Evolutionary conservation across 2,797 vertebrate genomes (phyloP).

Genomic region (Acipenser oxyrinchus): DNA sequence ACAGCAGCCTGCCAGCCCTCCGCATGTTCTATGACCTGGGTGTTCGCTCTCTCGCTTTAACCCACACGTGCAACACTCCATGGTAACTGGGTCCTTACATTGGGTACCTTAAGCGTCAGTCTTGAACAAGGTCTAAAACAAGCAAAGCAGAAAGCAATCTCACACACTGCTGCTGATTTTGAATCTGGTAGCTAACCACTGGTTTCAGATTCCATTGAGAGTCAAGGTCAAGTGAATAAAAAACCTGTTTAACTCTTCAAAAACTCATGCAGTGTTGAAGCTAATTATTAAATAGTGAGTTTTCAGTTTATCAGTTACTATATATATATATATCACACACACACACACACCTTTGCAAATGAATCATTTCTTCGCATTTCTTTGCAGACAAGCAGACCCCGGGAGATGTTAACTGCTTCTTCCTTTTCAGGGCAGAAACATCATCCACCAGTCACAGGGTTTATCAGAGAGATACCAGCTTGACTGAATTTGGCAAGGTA

Average conservation of each 20-base stretch:
- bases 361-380: too few relatives aligned
- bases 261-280: not conserved
- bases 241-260: too few relatives aligned
- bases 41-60: constrained; percentile 81
- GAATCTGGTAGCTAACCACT: not conserved
- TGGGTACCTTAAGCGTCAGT: not conserved
- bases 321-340: not conserved
- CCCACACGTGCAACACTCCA: constrained; percentile 85
- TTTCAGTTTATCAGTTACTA: not conserved
- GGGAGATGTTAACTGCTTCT: not conserved
- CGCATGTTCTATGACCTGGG: constrained; percentile 83
- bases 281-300: too few relatives aligned
- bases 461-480: constrained; percentile 51
- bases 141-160: not conserved
- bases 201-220: too few relatives aligned
- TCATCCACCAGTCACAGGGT: constrained; percentile 56
- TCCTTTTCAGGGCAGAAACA: constrained; percentile 68
- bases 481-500: constrained; percentile 80
- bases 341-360: too few relatives aligned
- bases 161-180: too few relatives aligned
- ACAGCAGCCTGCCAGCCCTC: constrained; percentile 77
- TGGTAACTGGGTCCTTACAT: constrained; percentile 60
- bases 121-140: not conserved
- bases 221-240: too few relatives aligned
- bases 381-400: too few relatives aligned